Conservation (phyloP, 1,140 invertebrate genomes). For the Pogonomyrmex californicus region DNA sequence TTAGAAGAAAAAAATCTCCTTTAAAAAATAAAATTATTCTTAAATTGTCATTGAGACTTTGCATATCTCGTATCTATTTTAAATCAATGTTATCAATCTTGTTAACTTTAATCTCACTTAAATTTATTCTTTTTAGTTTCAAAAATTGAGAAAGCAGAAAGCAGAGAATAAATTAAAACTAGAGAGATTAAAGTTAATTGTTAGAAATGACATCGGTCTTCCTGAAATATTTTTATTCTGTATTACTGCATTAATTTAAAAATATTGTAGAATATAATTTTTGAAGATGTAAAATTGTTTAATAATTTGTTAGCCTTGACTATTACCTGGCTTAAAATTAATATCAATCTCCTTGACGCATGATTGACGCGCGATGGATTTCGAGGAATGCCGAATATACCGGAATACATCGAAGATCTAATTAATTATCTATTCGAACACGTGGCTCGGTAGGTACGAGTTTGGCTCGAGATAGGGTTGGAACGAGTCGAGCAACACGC, state of each 20-base stretch:
- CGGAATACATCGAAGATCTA: background rate
- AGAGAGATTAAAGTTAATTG: too few relatives aligned
- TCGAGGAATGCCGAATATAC: background rate
- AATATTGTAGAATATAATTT: background rate
- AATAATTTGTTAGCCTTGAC: background rate
- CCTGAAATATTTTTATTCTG: background rate
- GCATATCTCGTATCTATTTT: background rate
- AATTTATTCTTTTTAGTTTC: too few relatives aligned
- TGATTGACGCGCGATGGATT: background rate
- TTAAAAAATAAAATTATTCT: background rate
- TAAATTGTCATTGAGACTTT: background rate
- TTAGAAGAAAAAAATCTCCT: background rate
- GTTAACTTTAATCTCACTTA: too few relatives aligned
- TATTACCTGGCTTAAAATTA: background rate
- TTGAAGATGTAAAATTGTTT: background rate
- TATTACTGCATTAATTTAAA: background rate
- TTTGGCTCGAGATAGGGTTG: conserved; percentile 39
- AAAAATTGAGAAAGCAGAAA: too few relatives aligned
- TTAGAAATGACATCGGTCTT: background rate
- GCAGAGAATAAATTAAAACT: too few relatives aligned
- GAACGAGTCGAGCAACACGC: conserved; percentile 20
- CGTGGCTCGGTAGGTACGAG: background rate
- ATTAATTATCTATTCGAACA: background rate
- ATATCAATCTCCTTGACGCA: background rate
- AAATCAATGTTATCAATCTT: too few relatives aligned